These are phyloP conservation scores for Actenoides lindsayi DNA, from an alignment of 2,113 vertebrate species.

Conservation along the genomic window DNA sequence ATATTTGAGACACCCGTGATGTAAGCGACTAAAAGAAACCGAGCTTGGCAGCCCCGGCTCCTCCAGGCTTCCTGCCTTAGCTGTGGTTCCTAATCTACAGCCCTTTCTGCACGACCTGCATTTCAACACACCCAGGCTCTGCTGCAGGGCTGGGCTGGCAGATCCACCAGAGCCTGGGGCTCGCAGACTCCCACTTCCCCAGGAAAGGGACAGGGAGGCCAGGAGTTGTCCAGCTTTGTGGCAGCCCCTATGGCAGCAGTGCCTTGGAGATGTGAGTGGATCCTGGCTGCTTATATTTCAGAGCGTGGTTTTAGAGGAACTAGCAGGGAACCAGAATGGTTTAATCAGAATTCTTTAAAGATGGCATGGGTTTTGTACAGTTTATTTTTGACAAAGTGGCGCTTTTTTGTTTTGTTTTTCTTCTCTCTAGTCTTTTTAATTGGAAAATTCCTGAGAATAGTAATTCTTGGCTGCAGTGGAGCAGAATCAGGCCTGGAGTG, in stretches of 20 bases:
- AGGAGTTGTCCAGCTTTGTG: neutral
- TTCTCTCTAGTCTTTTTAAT: neutral
- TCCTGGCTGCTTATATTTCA: neutral
- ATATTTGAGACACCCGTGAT: neutral
- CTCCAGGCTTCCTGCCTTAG: neutral
- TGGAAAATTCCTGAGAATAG: neutral
- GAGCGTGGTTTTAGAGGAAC: neutral
- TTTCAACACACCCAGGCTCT: neutral
- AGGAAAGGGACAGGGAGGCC: neutral
- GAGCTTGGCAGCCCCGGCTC: neutral
- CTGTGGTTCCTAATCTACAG: neutral
- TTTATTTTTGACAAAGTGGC: neutral
- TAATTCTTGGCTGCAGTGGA: neutral
- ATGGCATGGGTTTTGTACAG: neutral
- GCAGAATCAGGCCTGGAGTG: neutral
- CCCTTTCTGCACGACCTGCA: neutral
- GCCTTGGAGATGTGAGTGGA: neutral
- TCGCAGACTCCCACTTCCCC: neutral
- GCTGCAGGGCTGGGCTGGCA: neutral
- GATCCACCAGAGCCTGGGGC: rapidly evolving
- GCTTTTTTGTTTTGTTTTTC: neutral
- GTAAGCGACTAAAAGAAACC: neutral
- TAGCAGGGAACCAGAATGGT: neutral
- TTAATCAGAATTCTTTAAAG: neutral
- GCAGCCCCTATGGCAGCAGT: neutral